Evolutionary conservation across 2,113 vertebrate species (phyloP), one percentile per base, ranked within the genome.

Genomic region (Leptocoma aspasia): DNA sequence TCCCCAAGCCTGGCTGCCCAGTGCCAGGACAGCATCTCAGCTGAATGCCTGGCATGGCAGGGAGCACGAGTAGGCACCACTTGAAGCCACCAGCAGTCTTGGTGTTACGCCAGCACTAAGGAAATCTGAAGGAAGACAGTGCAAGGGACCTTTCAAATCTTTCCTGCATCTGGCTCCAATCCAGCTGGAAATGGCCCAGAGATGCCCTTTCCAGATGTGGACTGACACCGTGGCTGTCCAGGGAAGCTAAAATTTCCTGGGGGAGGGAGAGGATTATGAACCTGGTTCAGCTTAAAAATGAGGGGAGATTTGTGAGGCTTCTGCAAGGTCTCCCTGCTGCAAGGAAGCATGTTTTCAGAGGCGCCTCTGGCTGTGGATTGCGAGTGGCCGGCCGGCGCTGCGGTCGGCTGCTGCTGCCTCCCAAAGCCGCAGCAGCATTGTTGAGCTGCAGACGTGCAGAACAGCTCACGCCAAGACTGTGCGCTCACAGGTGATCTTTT

Each of bases 401-500:
- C 1, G 16, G 69, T 83, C 2, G 11, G 73, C 84, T 66, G 89
- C 65, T 44, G 72, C 52, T 23, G 71, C 75, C 70, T 82, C 77
- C 70, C 66, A 57, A 69, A 89, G 77, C 89, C n/a, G 2, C 91
- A 73, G 91, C 84, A 53, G 64, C 83, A 49, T 59, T 90, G 86
- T 83, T 3, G 27, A 70, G 92, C 88, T 89, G 90, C 90, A 96
- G 94, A 96, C 93, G 89, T 96, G 92, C 94, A 86, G 91, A 93
- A 61, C 49, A 63, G 94, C 92, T 95, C 83, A 85, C 5, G 27
- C 94, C 92, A 94, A 59, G 71, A 76, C 95, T 70, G 92, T 0
- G 3, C 7, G 0, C 88, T 93, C 94, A 66, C 96, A 97, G 96
- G 95, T 96, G 95, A 95, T 90, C 89, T 56, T 70, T 68, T 3